phyloP scores from a whole-genome alignment of 1,140 invertebrate species.

The Ceratoteleas bidentatus region DNA sequence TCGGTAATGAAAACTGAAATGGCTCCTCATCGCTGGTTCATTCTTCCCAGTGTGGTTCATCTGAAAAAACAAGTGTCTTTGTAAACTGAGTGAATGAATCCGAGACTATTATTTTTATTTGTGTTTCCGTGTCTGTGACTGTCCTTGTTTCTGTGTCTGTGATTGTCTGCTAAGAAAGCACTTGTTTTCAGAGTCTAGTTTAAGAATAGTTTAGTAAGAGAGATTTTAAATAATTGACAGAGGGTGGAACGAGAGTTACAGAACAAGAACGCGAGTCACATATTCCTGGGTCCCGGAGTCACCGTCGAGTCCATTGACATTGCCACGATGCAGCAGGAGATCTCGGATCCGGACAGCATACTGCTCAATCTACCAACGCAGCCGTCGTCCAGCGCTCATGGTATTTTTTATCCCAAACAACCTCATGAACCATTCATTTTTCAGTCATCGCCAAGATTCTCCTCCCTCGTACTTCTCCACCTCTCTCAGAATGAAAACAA shows the following conservation, averaged over 20 bases:
- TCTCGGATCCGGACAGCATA: slow-evolving; percentile 70
- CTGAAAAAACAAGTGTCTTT: no score
- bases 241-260: slow-evolving; percentile 88
- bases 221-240: no score
- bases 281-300: slow-evolving; percentile 75
- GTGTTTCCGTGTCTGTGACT: background rate
- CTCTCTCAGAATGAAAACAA: slow-evolving; percentile 24
- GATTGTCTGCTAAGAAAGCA: background rate
- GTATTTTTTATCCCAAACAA: no score
- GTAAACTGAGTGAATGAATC: no score
- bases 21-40: no score
- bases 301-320: slow-evolving; percentile 56
- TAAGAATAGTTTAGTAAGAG: no score
- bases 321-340: slow-evolving; percentile 67
- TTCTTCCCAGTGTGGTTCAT: no score
- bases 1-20: no score
- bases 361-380: slow-evolving; percentile 74
- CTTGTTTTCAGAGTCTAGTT: no score
- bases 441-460: no score
- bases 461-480: background rate
- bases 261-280: slow-evolving; percentile 83
- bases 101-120: background rate
- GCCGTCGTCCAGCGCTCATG: slow-evolving; percentile 64
- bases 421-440: no score
- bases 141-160: no score